Evolutionary conservation across 2,888 invertebrate genomes (phyloP).

Genomic region (Andrena haemorrhoa): DNA sequence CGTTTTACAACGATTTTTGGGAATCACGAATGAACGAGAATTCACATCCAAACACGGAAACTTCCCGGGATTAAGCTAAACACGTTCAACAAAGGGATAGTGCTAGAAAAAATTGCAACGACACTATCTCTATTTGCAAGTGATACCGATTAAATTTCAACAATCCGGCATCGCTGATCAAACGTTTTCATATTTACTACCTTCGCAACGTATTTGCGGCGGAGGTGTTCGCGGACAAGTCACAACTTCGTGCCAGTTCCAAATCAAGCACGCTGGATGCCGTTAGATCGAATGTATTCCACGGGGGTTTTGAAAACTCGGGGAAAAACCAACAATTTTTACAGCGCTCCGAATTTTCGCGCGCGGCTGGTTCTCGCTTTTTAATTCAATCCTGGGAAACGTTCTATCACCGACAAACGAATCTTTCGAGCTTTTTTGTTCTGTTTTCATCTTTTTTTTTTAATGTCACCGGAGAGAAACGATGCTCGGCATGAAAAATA

Average conservation of each 20-base stretch:
- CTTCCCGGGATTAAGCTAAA: not conserved
- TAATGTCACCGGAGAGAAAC: constrained; percentile 32
- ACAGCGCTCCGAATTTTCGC: constrained; percentile 1
- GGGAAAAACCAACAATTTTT: not conserved
- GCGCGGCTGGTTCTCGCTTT: not conserved
- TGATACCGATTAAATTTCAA: not conserved
- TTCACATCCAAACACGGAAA: not conserved
- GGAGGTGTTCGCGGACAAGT: not conserved
- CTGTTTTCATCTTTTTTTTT: not conserved
- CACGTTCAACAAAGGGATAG: not conserved
- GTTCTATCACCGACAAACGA: constrained; percentile 31
- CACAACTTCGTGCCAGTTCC: constrained; percentile 6
- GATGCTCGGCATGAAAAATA: constrained; percentile 41
- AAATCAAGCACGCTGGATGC: not conserved
- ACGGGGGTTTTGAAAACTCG: constrained; percentile 18
- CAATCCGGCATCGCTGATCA: not conserved
- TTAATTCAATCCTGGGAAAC: constrained; percentile 26
- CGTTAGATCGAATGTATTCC: not conserved
- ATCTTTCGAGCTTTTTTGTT: not conserved
- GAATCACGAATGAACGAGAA: constrained; percentile 1
- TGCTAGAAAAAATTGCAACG: not conserved
- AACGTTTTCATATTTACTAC: not conserved
- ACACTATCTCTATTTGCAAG: not conserved
- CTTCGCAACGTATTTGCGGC: not conserved
- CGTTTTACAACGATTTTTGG: not conserved